Percentiles rank a stretch among this genome's conserved stretches.
Evolutionary conservation across 2,113 vertebrate genomes (phyloP).

Genomic region (Oxyruncus cristatus): DNA sequence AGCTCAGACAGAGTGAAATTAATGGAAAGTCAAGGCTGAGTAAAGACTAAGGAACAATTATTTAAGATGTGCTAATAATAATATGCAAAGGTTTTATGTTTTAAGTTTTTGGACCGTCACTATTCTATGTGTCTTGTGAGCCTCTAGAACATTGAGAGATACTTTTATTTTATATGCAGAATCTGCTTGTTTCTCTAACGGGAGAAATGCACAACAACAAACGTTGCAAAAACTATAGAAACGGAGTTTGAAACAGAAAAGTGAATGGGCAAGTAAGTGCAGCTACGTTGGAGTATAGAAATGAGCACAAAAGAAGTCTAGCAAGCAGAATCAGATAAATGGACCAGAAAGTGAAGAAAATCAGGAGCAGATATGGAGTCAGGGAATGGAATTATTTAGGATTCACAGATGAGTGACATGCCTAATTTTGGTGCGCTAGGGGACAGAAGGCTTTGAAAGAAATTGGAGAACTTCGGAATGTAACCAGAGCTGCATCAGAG

Average conservation of each 20-base stretch:
- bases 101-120: neutral
- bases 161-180: neutral
- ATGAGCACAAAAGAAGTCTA: neutral
- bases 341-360: neutral
- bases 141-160: neutral
- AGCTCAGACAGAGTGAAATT: neutral
- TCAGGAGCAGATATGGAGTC: neutral
- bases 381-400: constrained; percentile 12
- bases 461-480: constrained; percentile 15
- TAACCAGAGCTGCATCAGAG: neutral
- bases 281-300: neutral
- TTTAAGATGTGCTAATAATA: neutral
- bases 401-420: constrained; percentile 11
- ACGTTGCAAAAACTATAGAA: neutral
- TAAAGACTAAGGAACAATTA: neutral
- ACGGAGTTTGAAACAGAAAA: neutral
- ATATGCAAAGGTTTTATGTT: neutral
- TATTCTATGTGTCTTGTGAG: neutral
- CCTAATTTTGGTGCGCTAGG: constrained; percentile 17
- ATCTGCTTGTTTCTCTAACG: neutral
- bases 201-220: neutral
- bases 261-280: neutral
- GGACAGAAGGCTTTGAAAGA: constrained; percentile 20
- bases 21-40: neutral
- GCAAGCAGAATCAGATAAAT: neutral